Evolutionary conservation across 2,113 vertebrate genomes (phyloP), one percentile per base, ranked within the genome.

Genomic region (Hippoglossus stenolepis): DNA sequence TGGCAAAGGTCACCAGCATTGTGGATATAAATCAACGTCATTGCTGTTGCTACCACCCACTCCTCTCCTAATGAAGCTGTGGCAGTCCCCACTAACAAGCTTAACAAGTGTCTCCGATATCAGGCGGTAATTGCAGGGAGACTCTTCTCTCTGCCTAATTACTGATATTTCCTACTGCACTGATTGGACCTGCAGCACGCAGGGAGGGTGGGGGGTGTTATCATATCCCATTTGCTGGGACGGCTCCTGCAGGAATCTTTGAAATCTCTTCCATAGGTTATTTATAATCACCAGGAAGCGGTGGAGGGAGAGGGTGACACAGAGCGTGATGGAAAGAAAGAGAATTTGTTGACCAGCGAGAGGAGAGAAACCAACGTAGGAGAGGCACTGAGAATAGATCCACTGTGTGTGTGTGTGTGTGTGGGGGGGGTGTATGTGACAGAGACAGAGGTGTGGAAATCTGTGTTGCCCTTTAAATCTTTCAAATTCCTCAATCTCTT

Each of bases 21-120:
- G 57, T 73, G 68, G 62, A 45, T 87, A 70, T 85, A 75, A 83
- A 88, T 86, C 82, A 73, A 63, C 60, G 71, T 73, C 77, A 65
- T 73, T 85, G 65, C 72, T 47, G 47, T 56, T 75, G 65, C 68
- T 64, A 20, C 38, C 77, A 12, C 54, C 87, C 77, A 43, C 53
- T 76, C 51, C 53, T 68, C 56, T 72, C 21, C 61, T 88, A 91
- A 89, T 87, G 84, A 87, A 89, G 88, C 83, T 61, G 40, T 43
- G 75, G 54, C 77, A 56, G 71, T 84, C 67, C 79, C 57, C 71
- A 7, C 88, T 91, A 91, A 93, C 89, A 87, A 91, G 87, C 89
- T 62, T 83, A 85, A 86, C 78, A 10, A 87, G 89, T 83, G 82
- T 87, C 84, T 83, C 54, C 47, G 28, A 83, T 88, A 87, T 83